Percentiles rank a stretch among this genome's conserved stretches.
Evolutionary conservation across 2,888 invertebrate species (phyloP).

Genomic region (Lutraria lutraria): DNA sequence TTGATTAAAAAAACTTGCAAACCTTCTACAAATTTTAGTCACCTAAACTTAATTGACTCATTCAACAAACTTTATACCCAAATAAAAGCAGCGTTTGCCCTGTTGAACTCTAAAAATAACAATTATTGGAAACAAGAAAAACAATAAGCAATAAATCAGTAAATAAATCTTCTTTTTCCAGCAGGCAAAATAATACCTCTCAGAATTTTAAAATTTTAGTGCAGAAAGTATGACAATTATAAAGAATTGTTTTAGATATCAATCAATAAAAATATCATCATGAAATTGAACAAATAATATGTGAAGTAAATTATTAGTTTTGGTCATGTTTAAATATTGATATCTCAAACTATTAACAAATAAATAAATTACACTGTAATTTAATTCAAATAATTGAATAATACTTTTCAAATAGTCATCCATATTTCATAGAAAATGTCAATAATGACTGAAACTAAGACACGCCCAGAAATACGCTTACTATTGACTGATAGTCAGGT

Average conservation of each 20-base stretch:
- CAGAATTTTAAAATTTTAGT: background rate
- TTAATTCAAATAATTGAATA: background rate
- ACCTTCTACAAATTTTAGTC: background rate
- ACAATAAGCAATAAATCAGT: background rate
- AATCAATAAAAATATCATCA: too few species aligned
- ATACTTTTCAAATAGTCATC: too few species aligned
- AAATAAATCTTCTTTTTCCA: background rate
- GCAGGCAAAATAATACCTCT: background rate
- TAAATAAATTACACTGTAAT: background rate
- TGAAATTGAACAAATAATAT: too few species aligned
- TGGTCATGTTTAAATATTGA: background rate
- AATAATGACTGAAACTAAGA: background rate
- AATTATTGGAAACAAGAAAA: background rate
- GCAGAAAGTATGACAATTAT: background rate
- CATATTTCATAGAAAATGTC: background rate
- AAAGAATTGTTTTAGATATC: too few species aligned
- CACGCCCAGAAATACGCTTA: background rate
- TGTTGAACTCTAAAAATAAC: background rate
- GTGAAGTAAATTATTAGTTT: too few species aligned
- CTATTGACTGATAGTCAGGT: constrained; percentile 3
- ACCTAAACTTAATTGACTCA: background rate
- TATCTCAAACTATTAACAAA: too few species aligned
- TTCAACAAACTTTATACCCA: background rate
- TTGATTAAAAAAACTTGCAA: background rate
- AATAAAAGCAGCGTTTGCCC: background rate